Evolutionary conservation across 1,140 invertebrate species (phyloP), one percentile per base, ranked within the genome.

Genomic region (Anadara kagoshimensis): DNA sequence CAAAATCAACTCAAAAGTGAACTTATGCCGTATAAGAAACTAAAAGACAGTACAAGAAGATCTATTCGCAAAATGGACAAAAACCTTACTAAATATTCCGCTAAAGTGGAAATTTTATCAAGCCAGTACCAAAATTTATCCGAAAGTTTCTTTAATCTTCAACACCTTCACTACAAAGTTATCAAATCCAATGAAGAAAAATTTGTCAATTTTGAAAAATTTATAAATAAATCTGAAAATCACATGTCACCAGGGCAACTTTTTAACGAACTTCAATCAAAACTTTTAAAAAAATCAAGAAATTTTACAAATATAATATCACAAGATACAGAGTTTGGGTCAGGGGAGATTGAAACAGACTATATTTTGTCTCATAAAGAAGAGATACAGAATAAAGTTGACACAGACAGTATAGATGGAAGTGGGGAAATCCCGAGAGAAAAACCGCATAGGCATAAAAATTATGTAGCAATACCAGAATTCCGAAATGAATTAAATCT

Each of bases 401-500:
- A 26, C 43, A 22, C 47, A 49, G 51, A 36, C 18, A 20, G 45
- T 43, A 61, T 20, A 1, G 61, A 63, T 49, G 69, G 61, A 20
- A 75, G 62, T 45, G 73, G 73, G 26, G 57, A 44, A 10, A 43
- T 43, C 5, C 12, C 64, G 8, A 29, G 53, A 4, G 20, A 12
- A 20, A 18, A 22, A 20, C 41, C 61, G 26, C 59, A 75, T 41
- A 51, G 16, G 18, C 62, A 59, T 36, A 45, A 8, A 56, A 24
- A 63, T 45, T 75, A 66, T 56, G 67, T 75, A 0, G 49, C 61
- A 20, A 67, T 56, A 24, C 36, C 61, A 14, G 67, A 75, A 36
- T 74, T 78, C 59, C 45, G 65, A 43, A 49, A 22, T 47, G 76
- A 76, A 53, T 75, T 74, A 18, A 49, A 73, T 22, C 72, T 73